Percentiles rank a stretch among this genome's conserved stretches.
phyloP scores from a whole-genome alignment of 2,888 invertebrate species.

The Troilus luridus region DNA sequence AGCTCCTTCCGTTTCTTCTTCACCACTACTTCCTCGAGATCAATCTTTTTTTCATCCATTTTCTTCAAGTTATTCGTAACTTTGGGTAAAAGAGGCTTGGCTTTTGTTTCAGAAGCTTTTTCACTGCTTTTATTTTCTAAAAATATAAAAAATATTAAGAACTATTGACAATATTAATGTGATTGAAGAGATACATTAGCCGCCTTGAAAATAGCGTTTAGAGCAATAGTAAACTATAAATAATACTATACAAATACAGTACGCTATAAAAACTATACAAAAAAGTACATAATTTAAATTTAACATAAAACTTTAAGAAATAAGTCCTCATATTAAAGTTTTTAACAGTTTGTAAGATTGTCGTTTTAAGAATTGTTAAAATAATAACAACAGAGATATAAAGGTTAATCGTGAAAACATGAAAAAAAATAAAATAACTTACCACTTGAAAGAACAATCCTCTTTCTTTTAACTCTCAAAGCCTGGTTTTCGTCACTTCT shows the following conservation, averaged over 20 bases:
- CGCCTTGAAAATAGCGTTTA: too few relatives aligned
- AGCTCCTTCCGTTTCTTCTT: constrained; percentile 38
- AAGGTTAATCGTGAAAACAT: too few relatives aligned
- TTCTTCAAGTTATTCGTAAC: constrained; percentile 54
- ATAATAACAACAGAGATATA: too few relatives aligned
- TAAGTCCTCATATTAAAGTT: too few relatives aligned
- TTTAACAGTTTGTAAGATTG: too few relatives aligned
- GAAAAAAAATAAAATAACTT: not conserved
- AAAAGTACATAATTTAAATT: not conserved
- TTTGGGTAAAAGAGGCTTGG: constrained; percentile 18
- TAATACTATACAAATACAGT: not conserved
- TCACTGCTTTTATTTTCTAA: constrained; percentile 50
- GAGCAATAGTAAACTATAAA: too few relatives aligned
- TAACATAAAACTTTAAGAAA: too few relatives aligned
- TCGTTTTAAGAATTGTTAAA: too few relatives aligned
- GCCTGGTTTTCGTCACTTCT: not conserved
- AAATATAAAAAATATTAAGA: too few relatives aligned
- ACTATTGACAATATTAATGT: too few relatives aligned
- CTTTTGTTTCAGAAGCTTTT: constrained; percentile 56
- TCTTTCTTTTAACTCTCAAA: not conserved
- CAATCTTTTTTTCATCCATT: constrained; percentile 54
- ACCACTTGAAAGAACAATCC: constrained; percentile 1
- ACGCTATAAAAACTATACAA: not conserved
- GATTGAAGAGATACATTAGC: too few relatives aligned
- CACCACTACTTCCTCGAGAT: constrained; percentile 5